Evolutionary conservation across 1,140 invertebrate species (phyloP), one percentile per base, ranked within the genome.

Genomic region (Lysiphlebus fabarum): DNA sequence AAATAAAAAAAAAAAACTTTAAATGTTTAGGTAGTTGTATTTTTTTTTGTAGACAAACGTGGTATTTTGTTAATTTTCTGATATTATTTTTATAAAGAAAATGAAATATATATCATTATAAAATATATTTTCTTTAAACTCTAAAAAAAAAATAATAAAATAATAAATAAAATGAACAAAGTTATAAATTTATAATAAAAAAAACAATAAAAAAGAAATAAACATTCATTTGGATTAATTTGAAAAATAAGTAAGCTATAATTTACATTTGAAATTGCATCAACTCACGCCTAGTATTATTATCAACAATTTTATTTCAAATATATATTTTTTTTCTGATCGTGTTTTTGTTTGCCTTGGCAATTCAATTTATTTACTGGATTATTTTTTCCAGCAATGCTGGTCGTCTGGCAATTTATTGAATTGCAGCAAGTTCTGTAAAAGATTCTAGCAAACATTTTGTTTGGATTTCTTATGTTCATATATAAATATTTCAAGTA

Each of bases 371-470:
- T 65, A 62, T 62, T 58, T 59, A 38, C 44, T 48, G 70, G 75
- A 75, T 79, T 78, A 79, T 79, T 73, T 68, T 43, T 68, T 43
- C 0, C 17, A 47, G 59, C 65, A 66, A 65, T 59, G 60, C 60
- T 59, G 50, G 49, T 61, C 61, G 53, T 55, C 62, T 56, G 49
- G 59, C 59, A 61, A 61, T 62, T 56, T 58, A 53, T 64, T 53
- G 65, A 53, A 54, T 56, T 56, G 61, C 57, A 58, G 64, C 44
- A 69, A 69, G 65, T 65, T n/a, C n/a, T n/a, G 67, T 61, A 47
- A 60, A 66, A 44, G 49, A 64, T 53, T 57, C 53, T 53, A 53
- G n/a, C 49, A 40, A 40, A 36, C 17, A 40, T 44, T 47, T 54
- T 26, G 58, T 34, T n/a, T 8, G 33, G 54, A 40, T 26, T 26